Percentiles rank a stretch among this genome's conserved stretches.
Evolutionary conservation across 2,888 invertebrate genomes (phyloP).

Genomic region (Pediacus dermestoides): DNA sequence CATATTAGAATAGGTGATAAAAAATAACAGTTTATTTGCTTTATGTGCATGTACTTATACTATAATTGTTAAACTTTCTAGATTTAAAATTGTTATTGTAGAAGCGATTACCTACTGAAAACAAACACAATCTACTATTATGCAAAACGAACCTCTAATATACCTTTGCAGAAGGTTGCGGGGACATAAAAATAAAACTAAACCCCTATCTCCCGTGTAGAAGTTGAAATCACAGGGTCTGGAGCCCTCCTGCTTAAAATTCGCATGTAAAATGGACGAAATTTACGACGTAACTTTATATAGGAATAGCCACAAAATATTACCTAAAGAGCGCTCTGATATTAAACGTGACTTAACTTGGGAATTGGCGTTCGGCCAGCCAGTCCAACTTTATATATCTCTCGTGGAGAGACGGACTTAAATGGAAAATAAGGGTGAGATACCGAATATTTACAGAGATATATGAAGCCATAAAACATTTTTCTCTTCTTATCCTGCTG

Average conservation of each 20-base stretch:
- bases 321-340: conserved; percentile 35
- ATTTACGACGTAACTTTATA: conserved; percentile 43
- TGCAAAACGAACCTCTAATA: conserved; percentile 1
- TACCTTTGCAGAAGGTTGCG: too few relatives aligned
- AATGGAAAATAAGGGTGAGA: conserved; percentile 42
- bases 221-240: conserved; percentile 8
- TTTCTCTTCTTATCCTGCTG: too few relatives aligned
- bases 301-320: conserved; percentile 43
- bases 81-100: too few relatives aligned
- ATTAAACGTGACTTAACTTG: conserved; percentile 43
- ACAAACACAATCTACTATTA: not conserved
- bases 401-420: conserved; percentile 30
- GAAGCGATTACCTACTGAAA: too few relatives aligned
- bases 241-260: conserved; percentile 30
- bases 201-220: too few relatives aligned
- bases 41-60: too few relatives aligned
- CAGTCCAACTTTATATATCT: conserved; percentile 32
- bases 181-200: too few relatives aligned
- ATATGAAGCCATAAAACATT: conserved; percentile 40
- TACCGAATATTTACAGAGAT: conserved; percentile 42
- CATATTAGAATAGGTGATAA: too few relatives aligned
- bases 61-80: too few relatives aligned
- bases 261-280: conserved; percentile 37
- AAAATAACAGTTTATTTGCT: too few relatives aligned
- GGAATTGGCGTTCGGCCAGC: conserved; percentile 34